Base-by-base conservation (phyloP, 2,113 vertebrate species). In the Fregetta grallaria region DNA sequence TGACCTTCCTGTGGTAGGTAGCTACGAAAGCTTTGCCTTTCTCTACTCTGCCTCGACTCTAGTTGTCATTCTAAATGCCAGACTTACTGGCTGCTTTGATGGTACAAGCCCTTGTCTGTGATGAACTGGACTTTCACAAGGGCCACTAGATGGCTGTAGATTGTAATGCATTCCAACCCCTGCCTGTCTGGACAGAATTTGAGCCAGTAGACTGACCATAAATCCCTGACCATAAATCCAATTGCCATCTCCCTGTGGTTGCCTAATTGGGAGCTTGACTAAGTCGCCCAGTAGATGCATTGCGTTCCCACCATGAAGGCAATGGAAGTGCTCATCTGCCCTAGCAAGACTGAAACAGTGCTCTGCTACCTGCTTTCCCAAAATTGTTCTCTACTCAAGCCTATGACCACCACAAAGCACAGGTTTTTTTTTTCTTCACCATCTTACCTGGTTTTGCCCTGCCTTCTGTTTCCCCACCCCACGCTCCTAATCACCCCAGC, bases 401-500 rank as follows among this genome's bases (percentile, higher is more conserved):
- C n/a, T 63, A 11, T 15, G 67, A 59, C 36, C 14, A 32, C 42
- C 52, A 59, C 7, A 79, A 29, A 45, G 86, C 32, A 38, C 12
- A 18, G 11, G 8, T 1, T 0, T 65, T 27, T 58, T 38, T 38
- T 70, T 88, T 26, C 25, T 67, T 88, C 10, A 36, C 11, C 2
- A 15, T 47, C 49, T 62, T 44, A 50, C 15, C n/a, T n/a, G 9
- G 0, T 63, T 83, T 79, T 79, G 15, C 47, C 30, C 29, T 38
- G 5, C 0, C 27, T 74, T 34, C 34, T 76, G 2, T 71, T 81
- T 85, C 30, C n/a, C 4, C 10, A 23, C n/a, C 8, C 15, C 22
- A 4, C 1, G 6, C 6, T 88, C 3, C 1, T 78, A 42, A 38
- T 77, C 4, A 13, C 6, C 16, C 3, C 4, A 73, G 14, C 12